Evolutionary conservation across 2,888 invertebrate species (phyloP).

Genomic region (Stictocephala bisonia): DNA sequence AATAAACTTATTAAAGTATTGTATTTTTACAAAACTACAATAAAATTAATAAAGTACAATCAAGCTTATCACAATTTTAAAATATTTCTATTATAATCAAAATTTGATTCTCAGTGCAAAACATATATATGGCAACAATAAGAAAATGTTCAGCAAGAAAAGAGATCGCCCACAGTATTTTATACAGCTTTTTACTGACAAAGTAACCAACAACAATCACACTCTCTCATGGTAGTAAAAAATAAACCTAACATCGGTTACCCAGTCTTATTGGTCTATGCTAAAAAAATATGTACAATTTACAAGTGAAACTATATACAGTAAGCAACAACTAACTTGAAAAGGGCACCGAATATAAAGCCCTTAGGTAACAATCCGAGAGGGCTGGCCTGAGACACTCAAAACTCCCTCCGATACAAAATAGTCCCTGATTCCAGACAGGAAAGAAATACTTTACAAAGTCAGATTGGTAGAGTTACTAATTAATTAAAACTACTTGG

Average conservation of each 20-base stretch:
- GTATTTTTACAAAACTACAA: constrained; percentile 5
- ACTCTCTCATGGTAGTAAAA: constrained; percentile 36
- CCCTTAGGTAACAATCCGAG: too few relatives aligned
- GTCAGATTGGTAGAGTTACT: too few relatives aligned
- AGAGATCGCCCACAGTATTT: neutral
- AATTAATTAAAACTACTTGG: too few relatives aligned
- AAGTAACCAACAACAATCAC: constrained; percentile 26
- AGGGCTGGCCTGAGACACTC: too few relatives aligned
- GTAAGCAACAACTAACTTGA: neutral
- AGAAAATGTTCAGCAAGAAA: neutral
- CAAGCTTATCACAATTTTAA: constrained; percentile 25
- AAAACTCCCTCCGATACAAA: too few relatives aligned
- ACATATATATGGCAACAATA: constrained; percentile 34
- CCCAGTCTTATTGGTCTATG: constrained; percentile 30
- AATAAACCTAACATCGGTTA: constrained; percentile 39
- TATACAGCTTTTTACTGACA: neutral
- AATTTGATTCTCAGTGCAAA: constrained; percentile 26
- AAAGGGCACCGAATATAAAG: constrained; percentile 31
- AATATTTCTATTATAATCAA: neutral
- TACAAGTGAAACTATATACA: constrained; percentile 33
- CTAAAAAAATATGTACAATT: constrained; percentile 32
- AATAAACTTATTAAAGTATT: constrained; percentile 18
- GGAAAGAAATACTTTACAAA: too few relatives aligned
- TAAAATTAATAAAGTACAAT: constrained; percentile 4
- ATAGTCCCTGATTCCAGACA: too few relatives aligned